Conservation (phyloP, 2,797 vertebrate genomes). For the Meriones psammophilus region DNA sequence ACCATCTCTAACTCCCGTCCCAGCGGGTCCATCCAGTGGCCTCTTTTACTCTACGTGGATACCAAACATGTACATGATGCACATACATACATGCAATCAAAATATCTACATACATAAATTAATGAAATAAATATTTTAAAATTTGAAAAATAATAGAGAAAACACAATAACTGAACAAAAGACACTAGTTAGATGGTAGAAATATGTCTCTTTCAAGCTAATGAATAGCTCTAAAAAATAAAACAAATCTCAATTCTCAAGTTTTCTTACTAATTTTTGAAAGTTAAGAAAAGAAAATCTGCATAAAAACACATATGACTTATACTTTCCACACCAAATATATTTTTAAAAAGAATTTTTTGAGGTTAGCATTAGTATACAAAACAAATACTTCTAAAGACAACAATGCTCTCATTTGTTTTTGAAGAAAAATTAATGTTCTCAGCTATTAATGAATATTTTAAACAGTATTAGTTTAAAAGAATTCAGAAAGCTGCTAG, state of each 20-base stretch:
- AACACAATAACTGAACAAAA: slow-evolving; percentile 8
- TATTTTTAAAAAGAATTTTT: slow-evolving; percentile 5
- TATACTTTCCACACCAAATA: neutral
- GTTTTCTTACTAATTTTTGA: slow-evolving; percentile 40
- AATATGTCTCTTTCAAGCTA: slow-evolving; percentile 5
- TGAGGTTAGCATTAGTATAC: neutral
- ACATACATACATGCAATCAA: too few species aligned
- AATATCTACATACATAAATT: too few species aligned
- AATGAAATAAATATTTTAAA: too few species aligned
- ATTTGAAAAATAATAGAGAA: too few species aligned
- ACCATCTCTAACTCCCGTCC: too few species aligned
- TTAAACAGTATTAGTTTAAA: slow-evolving; percentile 56
- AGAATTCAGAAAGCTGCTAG: neutral
- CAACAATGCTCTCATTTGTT: neutral
- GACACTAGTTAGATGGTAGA: slow-evolving; percentile 37
- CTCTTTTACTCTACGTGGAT: too few species aligned
- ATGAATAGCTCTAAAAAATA: slow-evolving; percentile 48
- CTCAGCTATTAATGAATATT: slow-evolving; percentile 39
- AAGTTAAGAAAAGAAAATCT: slow-evolving; percentile 37
- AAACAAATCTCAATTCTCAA: slow-evolving; percentile 57
- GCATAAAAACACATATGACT: neutral
- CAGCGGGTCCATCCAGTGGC: too few species aligned
- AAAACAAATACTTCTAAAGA: neutral
- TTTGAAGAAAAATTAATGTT: slow-evolving; percentile 14
- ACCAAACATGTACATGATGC: too few species aligned